phyloP scores from a whole-genome alignment of 1,140 invertebrate species.

The Pogonomyrmex californicus region DNA sequence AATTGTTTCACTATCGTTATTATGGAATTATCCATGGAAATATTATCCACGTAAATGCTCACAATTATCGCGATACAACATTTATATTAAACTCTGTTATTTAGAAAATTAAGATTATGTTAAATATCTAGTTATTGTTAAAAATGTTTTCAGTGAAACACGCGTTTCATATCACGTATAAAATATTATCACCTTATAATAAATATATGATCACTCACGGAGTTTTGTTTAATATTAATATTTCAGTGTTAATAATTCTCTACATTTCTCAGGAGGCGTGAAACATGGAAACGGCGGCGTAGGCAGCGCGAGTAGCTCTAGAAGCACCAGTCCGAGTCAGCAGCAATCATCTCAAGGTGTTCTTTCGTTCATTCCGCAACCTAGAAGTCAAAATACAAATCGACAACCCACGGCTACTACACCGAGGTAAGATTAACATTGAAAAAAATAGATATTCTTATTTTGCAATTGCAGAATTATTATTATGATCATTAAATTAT shows the following conservation, averaged over 20 bases:
- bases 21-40: neutral
- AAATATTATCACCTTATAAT: neutral
- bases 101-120: neutral
- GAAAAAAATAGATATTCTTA: neutral
- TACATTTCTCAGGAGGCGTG: slow-evolving; percentile 74
- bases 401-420: slow-evolving; percentile 80
- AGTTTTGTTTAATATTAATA: neutral
- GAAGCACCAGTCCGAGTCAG: slow-evolving; percentile 85
- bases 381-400: slow-evolving; percentile 80
- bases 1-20: neutral
- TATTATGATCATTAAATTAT: slow-evolving; percentile 1
- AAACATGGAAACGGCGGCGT: slow-evolving; percentile 84
- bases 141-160: too few relatives aligned
- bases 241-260: neutral
- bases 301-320: slow-evolving; percentile 84
- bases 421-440: slow-evolving; percentile 75
- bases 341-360: slow-evolving; percentile 81
- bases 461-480: neutral
- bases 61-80: neutral
- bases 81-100: neutral
- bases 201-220: neutral
- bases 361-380: slow-evolving; percentile 85
- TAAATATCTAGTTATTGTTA: neutral
- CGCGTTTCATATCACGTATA: too few relatives aligned
- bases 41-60: too few relatives aligned